phyloP scores from a whole-genome alignment of 2,113 vertebrate genomes.

The Petaurus breviceps region DNA sequence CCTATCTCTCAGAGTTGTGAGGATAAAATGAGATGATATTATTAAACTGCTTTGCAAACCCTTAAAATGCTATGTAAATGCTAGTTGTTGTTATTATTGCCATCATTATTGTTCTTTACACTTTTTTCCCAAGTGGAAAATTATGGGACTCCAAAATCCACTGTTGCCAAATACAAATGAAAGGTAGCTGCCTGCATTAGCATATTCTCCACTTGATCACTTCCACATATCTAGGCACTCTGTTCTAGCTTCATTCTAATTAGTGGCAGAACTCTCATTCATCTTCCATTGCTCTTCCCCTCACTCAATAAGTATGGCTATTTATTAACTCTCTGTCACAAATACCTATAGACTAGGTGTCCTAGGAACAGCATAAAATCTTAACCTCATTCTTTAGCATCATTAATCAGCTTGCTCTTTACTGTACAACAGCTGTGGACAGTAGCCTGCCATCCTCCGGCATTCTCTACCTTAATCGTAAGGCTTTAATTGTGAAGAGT shows the following conservation, averaged over 20 bases:
- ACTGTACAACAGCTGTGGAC: neutral
- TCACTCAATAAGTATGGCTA: neutral
- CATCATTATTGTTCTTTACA: neutral
- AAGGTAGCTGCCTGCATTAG: neutral
- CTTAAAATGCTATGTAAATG: neutral
- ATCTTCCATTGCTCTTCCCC: neutral
- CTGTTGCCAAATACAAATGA: neutral
- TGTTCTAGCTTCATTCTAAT: neutral
- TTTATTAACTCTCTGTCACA: neutral
- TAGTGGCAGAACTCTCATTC: neutral
- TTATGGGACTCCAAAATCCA: neutral
- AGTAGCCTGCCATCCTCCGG: neutral
- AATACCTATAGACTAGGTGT: neutral
- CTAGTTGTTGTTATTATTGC: neutral
- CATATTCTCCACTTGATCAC: neutral
- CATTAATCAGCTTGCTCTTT: neutral
- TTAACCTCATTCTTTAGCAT: neutral
- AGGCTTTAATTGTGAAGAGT: neutral
- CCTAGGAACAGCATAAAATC: neutral
- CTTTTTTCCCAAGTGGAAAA: neutral
- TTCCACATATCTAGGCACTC: neutral
- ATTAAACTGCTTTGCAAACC: neutral
- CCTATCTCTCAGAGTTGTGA: neutral
- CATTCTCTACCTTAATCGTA: neutral
- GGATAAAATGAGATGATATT: neutral